Evolutionary conservation across 2,888 invertebrate genomes (phyloP), one percentile per base, ranked within the genome.

Genomic region (Cantharis rufa): DNA sequence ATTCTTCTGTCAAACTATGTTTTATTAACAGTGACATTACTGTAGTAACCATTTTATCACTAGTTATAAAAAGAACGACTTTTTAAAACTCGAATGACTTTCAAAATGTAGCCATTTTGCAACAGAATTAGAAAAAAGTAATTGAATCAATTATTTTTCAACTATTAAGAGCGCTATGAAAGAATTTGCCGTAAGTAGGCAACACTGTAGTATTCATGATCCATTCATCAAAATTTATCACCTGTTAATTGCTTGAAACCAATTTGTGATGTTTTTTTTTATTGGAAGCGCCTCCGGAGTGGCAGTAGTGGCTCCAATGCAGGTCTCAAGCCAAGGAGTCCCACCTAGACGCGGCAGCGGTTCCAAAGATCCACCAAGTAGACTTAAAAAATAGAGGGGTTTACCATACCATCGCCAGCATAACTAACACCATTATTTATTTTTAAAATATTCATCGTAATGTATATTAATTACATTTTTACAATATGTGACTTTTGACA

Each of bases 331-430:
- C 84, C 85, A 84, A 81, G 84, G 82, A 79, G 86, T 85, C 82
- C 87, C 91, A 88, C 91, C 91, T 89, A 91, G 92, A 89, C 90
- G 91, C 89, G 91, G 89, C 77, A 88, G 87, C 83, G 87, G 88
- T 82, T 87, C 86, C 82, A 88, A 88, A 80, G 88, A 88, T 77
- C 86, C 88, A 68, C 83, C 86, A 62, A 79, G 82, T 62, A 83
- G 87, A 78, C 82, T 88, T 81, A 88, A 88, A 83, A 88, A 88
- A 83, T 88, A 81, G 81, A 48, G 48, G 5, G 48, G 48, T n/a
- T 9, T 48, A 48, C 48, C 48, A 48, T n/a, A n/a, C n/a, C 48
- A 48, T 13, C 48, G n/a, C 48, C 48, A 48, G 48, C 48, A 1
- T n/a, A 48, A 48, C 48, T 13, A 48, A 48, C 48, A 48, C 48